A percentile compares a stretch with the other conserved stretches of the same genome.
Evolutionary conservation across 2,797 vertebrate species (phyloP).

Genomic region (Enoplosus armatus): DNA sequence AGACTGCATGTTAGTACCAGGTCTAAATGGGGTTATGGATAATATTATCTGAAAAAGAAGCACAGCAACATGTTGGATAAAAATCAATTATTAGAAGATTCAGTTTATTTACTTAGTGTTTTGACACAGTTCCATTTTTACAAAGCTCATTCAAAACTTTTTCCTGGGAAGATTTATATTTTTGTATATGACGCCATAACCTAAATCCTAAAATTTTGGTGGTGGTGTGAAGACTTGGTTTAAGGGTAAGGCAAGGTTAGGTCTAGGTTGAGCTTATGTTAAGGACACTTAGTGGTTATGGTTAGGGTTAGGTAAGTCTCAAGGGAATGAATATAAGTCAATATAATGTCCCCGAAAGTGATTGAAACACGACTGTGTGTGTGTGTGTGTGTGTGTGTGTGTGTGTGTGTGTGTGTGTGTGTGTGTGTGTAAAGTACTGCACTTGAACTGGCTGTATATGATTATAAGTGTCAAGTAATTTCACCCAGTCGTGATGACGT

Average conservation of each 20-base stretch:
- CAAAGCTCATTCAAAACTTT: background rate
- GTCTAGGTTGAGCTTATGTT: no score
- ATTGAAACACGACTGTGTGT: background rate
- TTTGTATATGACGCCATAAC: no score
- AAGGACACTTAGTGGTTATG: no score
- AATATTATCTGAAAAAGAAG: background rate
- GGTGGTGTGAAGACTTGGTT: no score
- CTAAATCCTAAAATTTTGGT: no score
- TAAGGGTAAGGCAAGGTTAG: no score
- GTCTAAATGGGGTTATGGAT: background rate
- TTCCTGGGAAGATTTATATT: no score
- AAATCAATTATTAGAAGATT: background rate
- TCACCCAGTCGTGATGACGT: constrained; percentile 17
- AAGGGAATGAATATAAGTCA: no score
- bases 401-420: constrained; percentile 20
- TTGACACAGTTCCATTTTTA: background rate
- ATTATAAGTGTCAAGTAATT: constrained; percentile 41
- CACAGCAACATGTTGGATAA: background rate
- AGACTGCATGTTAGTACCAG: background rate
- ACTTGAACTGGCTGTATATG: background rate
- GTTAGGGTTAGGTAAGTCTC: no score
- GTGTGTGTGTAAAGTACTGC: background rate
- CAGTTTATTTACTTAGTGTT: background rate
- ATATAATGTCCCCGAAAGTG: no score
- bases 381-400: background rate